Conservation (phyloP, 1,140 invertebrate species). For the Lordiphosa clarofinis region DNA sequence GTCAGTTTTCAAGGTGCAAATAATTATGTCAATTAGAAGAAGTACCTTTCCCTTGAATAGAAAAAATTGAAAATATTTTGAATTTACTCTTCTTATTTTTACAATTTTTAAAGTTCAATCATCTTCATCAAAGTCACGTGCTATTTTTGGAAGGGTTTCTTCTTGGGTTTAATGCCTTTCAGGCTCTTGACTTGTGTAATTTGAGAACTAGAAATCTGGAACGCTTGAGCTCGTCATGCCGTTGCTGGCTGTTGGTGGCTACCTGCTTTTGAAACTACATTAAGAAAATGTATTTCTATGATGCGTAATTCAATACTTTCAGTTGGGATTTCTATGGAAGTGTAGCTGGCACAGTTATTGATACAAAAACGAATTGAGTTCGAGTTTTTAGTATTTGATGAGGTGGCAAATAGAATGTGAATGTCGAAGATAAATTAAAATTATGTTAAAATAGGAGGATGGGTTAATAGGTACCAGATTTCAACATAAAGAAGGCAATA, state of each 20-base stretch:
- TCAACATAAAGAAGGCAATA: too few species aligned
- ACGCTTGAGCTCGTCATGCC: background rate
- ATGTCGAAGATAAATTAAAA: background rate
- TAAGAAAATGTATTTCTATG: constrained; percentile 3
- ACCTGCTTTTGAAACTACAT: constrained; percentile 3
- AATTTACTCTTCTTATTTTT: constrained; percentile 14
- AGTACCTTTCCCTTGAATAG: constrained; percentile 15
- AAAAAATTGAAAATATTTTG: background rate
- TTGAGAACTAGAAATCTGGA: constrained; percentile 2
- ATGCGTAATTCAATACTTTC: constrained; percentile 3
- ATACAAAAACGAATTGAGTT: background rate
- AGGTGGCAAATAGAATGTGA: background rate
- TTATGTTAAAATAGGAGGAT: too few species aligned
- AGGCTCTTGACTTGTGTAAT: constrained; percentile 3
- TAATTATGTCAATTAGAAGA: constrained; percentile 46
- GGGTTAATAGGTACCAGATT: too few species aligned
- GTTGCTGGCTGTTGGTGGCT: constrained; percentile 2
- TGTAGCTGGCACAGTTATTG: background rate
- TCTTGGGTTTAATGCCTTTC: constrained; percentile 4
- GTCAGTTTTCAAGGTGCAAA: constrained; percentile 35
- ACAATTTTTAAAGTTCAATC: constrained; percentile 14
- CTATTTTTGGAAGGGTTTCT: constrained; percentile 9
- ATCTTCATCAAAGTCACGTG: constrained; percentile 37
- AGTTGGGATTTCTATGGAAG: background rate
- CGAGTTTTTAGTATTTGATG: constrained; percentile 1